A percentile compares a stretch with the other conserved stretches of the same genome.
phyloP scores from a whole-genome alignment of 2,888 invertebrate species.

The Hartigia nigra region DNA sequence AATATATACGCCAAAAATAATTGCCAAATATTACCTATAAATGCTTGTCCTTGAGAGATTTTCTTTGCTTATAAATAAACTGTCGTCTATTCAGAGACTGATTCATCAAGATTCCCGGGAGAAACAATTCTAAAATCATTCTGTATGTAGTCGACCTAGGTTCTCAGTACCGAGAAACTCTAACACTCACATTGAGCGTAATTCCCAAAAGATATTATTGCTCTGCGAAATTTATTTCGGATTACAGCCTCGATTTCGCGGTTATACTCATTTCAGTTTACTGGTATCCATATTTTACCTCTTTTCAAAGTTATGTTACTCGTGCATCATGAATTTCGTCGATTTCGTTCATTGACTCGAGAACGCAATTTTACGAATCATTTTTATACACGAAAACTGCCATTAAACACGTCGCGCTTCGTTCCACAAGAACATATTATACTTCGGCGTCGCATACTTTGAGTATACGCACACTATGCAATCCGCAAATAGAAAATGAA shows the following conservation, averaged over 20 bases:
- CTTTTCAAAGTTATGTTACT: not conserved
- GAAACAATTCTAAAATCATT: not conserved
- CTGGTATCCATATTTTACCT: not conserved
- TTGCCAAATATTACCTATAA: not conserved
- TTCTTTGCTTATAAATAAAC: not conserved
- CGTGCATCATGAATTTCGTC: not conserved
- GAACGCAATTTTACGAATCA: not conserved
- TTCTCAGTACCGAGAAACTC: not conserved
- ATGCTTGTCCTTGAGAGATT: not conserved
- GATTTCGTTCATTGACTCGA: not conserved
- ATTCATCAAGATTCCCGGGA: not conserved
- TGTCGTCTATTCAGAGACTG: not conserved
- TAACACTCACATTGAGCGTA: not conserved
- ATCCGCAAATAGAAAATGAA: constrained; percentile 23
- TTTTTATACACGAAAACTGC: not conserved
- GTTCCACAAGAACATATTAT: not conserved
- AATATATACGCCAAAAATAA: not conserved
- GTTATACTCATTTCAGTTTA: not conserved
- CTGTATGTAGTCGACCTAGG: not conserved
- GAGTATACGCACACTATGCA: not conserved
- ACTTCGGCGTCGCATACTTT: not conserved
- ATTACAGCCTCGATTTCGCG: not conserved
- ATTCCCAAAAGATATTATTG: not conserved
- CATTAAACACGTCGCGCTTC: not conserved
- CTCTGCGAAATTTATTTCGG: not conserved